phyloP scores from a whole-genome alignment of 2,113 vertebrate genomes.

The Panthera leo region DNA sequence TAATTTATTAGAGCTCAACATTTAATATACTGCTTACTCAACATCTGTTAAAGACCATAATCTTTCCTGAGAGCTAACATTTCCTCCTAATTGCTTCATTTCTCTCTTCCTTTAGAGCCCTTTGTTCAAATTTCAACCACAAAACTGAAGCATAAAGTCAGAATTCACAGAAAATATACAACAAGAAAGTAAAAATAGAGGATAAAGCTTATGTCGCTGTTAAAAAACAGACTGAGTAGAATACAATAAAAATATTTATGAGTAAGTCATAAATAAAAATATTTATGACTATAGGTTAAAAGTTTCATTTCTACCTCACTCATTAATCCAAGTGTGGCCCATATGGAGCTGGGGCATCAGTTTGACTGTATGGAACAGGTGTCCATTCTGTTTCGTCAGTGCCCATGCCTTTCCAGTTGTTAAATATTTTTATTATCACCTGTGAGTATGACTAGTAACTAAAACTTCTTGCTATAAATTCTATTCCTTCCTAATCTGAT shows the following conservation, averaged over 20 bases:
- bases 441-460: not conserved
- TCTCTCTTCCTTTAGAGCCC: not conserved
- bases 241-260: not conserved
- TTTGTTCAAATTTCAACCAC: not conserved
- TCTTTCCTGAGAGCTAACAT: not conserved
- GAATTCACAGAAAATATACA: slow-evolving; percentile 17
- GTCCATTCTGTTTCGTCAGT: not conserved
- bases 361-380: not conserved
- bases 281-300: not conserved
- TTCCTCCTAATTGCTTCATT: not conserved
- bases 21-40: not conserved
- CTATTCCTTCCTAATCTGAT: not conserved
- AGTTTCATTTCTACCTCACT: not conserved
- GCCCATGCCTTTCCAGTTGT: not conserved
- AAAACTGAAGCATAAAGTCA: not conserved
- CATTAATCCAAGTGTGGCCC: not conserved
- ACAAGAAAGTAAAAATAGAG: not conserved
- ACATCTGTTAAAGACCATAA: not conserved
- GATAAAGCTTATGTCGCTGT: not conserved
- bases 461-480: not conserved
- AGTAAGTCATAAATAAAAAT: not conserved
- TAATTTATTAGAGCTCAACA: not conserved
- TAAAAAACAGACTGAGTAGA: not conserved
- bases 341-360: not conserved
- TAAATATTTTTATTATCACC: not conserved